These are phyloP conservation scores for Diorhabda carinulata DNA, from an alignment of 1,140 invertebrate genomes.

Conservation along the genomic window DNA sequence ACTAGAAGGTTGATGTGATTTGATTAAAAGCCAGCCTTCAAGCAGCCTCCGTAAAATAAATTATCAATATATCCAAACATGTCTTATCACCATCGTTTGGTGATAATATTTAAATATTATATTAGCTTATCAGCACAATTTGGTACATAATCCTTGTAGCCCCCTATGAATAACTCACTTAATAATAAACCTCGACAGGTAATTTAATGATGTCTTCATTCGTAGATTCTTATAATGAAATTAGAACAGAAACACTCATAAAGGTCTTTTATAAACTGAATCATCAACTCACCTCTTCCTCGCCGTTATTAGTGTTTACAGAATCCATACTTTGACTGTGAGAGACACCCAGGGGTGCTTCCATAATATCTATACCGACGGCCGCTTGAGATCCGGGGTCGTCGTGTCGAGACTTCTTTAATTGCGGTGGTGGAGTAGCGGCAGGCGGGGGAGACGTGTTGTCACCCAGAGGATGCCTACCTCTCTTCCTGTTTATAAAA, in stretches of 20 bases:
- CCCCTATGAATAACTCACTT: not conserved
- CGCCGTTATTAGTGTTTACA: conserved; percentile 84
- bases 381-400: conserved; percentile 41
- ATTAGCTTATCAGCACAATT: too few relatives aligned
- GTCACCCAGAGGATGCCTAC: conserved; percentile 47
- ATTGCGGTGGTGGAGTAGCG: conserved; percentile 45
- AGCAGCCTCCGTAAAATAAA: too few relatives aligned
- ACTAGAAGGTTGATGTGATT: too few relatives aligned
- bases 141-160: not conserved
- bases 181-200: not conserved
- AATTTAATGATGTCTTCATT: not conserved
- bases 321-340: conserved; percentile 87
- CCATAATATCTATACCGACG: conserved; percentile 43
- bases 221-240: not conserved
- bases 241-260: not conserved
- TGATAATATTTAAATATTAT: too few relatives aligned
- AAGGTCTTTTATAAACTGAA: too few relatives aligned
- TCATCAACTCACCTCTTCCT: conserved; percentile 75
- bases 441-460: conserved; percentile 42
- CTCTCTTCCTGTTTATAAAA: conserved; percentile 46
- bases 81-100: too few relatives aligned
- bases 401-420: conserved; percentile 58
- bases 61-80: too few relatives aligned
- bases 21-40: too few relatives aligned
- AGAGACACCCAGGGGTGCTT: conserved; percentile 58